Conservation (phyloP, 2,888 invertebrate genomes). For the Flabesymbios commensalis region DNA sequence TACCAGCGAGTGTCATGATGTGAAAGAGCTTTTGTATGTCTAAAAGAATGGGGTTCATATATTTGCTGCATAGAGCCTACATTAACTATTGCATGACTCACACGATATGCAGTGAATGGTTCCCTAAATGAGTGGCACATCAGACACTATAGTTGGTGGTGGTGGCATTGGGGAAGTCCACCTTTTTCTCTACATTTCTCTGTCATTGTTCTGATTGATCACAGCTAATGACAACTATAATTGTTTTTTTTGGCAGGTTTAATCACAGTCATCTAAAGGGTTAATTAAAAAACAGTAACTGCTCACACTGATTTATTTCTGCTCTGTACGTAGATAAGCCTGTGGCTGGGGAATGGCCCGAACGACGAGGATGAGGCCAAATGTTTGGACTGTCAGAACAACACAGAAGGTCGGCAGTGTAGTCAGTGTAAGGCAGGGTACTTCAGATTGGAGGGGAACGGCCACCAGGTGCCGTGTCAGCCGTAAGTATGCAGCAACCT, state of each 20-base stretch:
- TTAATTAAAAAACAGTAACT: conserved; percentile 15
- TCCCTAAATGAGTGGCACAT: no score
- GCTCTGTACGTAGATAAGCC: no score
- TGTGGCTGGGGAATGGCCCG: conserved; percentile 38
- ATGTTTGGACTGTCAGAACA: conserved; percentile 81
- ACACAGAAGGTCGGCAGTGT: conserved; percentile 51
- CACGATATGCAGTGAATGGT: no score
- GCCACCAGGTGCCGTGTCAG: conserved; percentile 64
- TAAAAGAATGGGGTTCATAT: no score
- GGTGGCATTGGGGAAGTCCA: neutral
- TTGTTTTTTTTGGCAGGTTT: neutral
- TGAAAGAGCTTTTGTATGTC: no score
- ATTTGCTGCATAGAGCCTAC: no score
- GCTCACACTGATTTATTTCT: no score
- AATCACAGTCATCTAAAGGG: neutral
- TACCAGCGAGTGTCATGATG: no score
- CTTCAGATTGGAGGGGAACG: conserved; percentile 67
- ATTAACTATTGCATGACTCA: no score
- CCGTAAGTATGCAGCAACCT: conserved; percentile 20
- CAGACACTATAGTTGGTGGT: neutral
- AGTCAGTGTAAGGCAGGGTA: conserved; percentile 67
- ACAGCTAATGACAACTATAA: neutral
- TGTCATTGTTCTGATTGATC: neutral
- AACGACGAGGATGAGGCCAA: conserved; percentile 66
- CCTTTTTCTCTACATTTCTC: neutral